These are phyloP conservation scores for Parthenolecanium corni DNA, from an alignment of 2,888 invertebrate species.

Conservation along the genomic window DNA sequence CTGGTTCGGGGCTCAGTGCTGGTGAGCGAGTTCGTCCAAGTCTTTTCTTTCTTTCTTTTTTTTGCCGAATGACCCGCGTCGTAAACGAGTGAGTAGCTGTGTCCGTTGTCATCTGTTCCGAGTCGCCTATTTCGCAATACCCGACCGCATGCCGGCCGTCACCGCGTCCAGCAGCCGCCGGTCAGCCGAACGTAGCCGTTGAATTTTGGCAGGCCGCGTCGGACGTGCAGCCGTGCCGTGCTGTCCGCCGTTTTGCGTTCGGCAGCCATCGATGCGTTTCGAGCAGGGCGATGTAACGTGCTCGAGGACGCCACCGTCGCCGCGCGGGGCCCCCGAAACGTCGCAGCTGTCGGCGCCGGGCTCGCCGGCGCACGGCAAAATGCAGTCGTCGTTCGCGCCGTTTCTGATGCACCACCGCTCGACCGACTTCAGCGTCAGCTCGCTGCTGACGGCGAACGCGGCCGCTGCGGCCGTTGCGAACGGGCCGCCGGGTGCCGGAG, in stretches of 20 bases:
- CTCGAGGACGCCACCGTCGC: slow-evolving; percentile 45
- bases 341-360: slow-evolving; percentile 34
- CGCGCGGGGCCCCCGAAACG: slow-evolving; percentile 46
- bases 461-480: slow-evolving; percentile 43
- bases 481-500: slow-evolving; percentile 38
- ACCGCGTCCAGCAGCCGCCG: background rate
- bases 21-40: too few relatives aligned
- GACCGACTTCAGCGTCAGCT: slow-evolving; percentile 47
- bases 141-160: background rate
- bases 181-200: background rate
- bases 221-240: background rate
- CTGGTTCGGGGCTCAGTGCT: too few relatives aligned
- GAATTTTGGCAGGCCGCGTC: background rate
- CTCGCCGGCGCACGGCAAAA: slow-evolving; percentile 31
- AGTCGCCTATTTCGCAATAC: background rate
- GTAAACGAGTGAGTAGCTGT: slow-evolving; percentile 2
- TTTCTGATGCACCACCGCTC: slow-evolving; percentile 54
- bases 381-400: slow-evolving; percentile 44
- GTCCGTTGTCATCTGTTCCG: too few relatives aligned
- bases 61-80: too few relatives aligned
- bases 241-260: background rate
- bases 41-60: too few relatives aligned
- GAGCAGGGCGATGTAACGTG: slow-evolving; percentile 48
- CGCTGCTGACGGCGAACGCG: slow-evolving; percentile 51
- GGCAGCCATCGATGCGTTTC: slow-evolving; percentile 53